Percentiles rank a stretch among this genome's conserved stretches.
phyloP scores from a whole-genome alignment of 2,797 vertebrate species.

The Miichthys miiuy region DNA sequence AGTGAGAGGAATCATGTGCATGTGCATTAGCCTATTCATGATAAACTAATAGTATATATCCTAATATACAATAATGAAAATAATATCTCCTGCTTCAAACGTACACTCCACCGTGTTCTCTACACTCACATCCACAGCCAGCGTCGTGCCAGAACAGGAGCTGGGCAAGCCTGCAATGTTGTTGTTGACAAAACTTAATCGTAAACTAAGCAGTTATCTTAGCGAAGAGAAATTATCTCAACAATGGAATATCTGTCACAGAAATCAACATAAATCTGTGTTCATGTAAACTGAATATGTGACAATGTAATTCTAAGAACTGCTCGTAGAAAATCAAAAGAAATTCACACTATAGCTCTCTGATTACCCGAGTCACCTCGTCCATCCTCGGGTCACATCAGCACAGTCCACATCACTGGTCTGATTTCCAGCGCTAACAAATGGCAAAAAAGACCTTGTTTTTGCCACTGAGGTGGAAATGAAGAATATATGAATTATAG shows the following conservation, averaged over 20 bases:
- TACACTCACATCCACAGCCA: too few species aligned
- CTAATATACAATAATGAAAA: too few species aligned
- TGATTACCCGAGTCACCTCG: conserved; percentile 45
- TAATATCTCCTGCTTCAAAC: too few species aligned
- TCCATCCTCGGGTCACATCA: conserved; percentile 49
- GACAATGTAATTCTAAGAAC: conserved; percentile 3
- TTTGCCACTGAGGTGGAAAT: conserved; percentile 47
- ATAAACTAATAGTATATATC: too few species aligned
- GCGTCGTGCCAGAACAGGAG: too few species aligned
- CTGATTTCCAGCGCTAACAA: conserved; percentile 35
- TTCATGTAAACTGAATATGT: conserved; percentile 24
- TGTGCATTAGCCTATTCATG: too few species aligned
- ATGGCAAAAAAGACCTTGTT: conserved; percentile 38
- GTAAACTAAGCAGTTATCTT: not conserved
- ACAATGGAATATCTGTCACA: not conserved
- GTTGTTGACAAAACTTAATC: not conserved
- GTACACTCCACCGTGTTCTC: too few species aligned
- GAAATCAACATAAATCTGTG: conserved; percentile 14
- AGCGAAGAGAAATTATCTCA: not conserved
- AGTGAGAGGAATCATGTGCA: not conserved
- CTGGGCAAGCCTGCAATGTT: not conserved
- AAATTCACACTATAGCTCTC: conserved; percentile 5
- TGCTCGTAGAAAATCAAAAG: conserved; percentile 9
- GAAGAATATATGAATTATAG: conserved; percentile 66
- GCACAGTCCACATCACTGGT: conserved; percentile 5